phyloP scores from a whole-genome alignment of 1,140 invertebrate species.

The Macrobrachium rosenbergii region DNA sequence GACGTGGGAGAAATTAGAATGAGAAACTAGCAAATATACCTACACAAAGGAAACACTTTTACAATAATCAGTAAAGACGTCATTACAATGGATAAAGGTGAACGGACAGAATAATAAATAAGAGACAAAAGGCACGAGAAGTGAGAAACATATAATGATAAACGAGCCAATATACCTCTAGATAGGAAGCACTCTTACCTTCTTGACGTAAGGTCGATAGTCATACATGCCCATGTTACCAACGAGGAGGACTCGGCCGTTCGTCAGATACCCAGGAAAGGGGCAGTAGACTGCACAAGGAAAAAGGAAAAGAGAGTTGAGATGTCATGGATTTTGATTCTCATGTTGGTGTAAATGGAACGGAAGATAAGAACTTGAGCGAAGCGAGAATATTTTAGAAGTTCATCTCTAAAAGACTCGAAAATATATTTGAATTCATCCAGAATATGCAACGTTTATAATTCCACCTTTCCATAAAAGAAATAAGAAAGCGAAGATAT shows the following conservation, averaged over 20 bases:
- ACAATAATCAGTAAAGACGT: not conserved
- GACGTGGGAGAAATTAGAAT: not conserved
- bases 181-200: conserved; percentile 53
- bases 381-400: too few relatives aligned
- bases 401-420: too few relatives aligned
- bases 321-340: too few relatives aligned
- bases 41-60: too few relatives aligned
- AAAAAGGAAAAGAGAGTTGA: not conserved
- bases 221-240: conserved; percentile 98
- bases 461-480: too few relatives aligned
- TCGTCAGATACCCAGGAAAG: conserved; percentile 90
- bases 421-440: too few relatives aligned
- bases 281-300: conserved; percentile 86
- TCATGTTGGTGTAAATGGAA: too few relatives aligned
- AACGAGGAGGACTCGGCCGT: conserved; percentile 93
- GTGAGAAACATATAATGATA: not conserved
- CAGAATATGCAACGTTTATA: too few relatives aligned
- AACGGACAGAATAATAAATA: not conserved
- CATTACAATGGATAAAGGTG: too few relatives aligned
- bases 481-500: too few relatives aligned
- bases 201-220: conserved; percentile 94
- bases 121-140: not conserved
- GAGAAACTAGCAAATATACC: too few relatives aligned
- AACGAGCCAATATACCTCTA: not conserved
- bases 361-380: too few relatives aligned